Evolutionary conservation across 30 jellyfish, hydroid and myxozoan genomes (phyloP), one percentile per base, ranked within the genome.

Genomic region (Euphysa ruthae): DNA sequence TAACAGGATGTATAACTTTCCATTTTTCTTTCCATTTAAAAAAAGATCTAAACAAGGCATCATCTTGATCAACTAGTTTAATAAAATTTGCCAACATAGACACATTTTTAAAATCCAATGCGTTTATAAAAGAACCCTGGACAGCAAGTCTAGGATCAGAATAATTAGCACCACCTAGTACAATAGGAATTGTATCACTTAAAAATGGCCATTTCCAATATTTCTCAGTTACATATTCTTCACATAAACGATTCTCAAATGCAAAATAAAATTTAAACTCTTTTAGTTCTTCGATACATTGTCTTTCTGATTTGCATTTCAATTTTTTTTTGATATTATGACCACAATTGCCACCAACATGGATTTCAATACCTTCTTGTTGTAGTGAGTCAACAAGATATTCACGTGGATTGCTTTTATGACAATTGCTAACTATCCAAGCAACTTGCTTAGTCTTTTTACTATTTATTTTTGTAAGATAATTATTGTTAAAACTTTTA

Each of bases 151-250:
- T 61, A n/a, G 84, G 78, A 55, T 69, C 75, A 3, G 12, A 38
- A 73, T 88, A 88, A 5, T 77, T 75, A 26, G 91, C 88, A 6
- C 91, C 97, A 5, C 97, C 97, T 30, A 88, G 58, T 6, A 88
- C 94, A 69, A 88, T 75, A 21, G 97, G 97, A 7, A 88, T 82
- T 30, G 78, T 82, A 25, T 68, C 32, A 26, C 28, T 55, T 38
- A 58, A 31, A 21, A 69, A 61, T 13, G 81, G 81, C 27, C 64
- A 69, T 32, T 61, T 46, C 93, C 94, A 88, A 65, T 79, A 81
- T 46, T 88, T 88, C 34, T 88, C 97, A n/a, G 97, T 88, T 16
- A 88, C 81, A 69, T 88, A 88, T 19, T 79, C 92, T 29, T 74
- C 78, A 64, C 97, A 88, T 35, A 71, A 70, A 8, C 55, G 38